phyloP scores from a whole-genome alignment of 2,113 vertebrate species.

The Phyllostomus hastatus region DNA sequence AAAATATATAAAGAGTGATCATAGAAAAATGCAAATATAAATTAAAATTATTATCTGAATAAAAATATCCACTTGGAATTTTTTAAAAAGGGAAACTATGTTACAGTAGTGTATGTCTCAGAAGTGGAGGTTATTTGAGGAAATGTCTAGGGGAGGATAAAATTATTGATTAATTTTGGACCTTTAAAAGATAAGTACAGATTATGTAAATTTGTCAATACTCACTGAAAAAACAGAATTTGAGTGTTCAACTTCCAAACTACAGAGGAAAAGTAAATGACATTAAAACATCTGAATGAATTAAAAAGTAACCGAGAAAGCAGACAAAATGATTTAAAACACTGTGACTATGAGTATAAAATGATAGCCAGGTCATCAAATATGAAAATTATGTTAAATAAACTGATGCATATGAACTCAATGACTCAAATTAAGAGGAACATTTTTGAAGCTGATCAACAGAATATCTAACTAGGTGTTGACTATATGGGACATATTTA shows the following conservation, averaged over 20 bases:
- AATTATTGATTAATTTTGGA: background rate
- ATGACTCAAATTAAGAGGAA: background rate
- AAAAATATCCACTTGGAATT: background rate
- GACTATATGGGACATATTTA: background rate
- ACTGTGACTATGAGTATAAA: background rate
- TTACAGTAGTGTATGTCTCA: background rate
- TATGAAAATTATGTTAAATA: background rate
- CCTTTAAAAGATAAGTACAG: background rate
- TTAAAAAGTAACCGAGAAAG: background rate
- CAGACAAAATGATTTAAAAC: background rate
- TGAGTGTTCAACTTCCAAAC: background rate
- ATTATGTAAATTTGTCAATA: background rate
- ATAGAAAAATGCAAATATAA: background rate
- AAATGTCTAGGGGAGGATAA: background rate
- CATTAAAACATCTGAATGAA: background rate
- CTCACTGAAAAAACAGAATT: background rate
- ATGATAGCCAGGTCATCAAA: background rate
- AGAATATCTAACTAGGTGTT: background rate
- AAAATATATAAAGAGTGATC: background rate
- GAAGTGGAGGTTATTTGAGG: background rate
- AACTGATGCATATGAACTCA: background rate
- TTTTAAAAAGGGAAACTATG: background rate
- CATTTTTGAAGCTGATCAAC: background rate
- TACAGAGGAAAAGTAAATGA: background rate
- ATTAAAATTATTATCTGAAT: background rate